Evolutionary conservation across 2,113 vertebrate genomes (phyloP).

Genomic region (Rhinolophus ferrumequinum): DNA sequence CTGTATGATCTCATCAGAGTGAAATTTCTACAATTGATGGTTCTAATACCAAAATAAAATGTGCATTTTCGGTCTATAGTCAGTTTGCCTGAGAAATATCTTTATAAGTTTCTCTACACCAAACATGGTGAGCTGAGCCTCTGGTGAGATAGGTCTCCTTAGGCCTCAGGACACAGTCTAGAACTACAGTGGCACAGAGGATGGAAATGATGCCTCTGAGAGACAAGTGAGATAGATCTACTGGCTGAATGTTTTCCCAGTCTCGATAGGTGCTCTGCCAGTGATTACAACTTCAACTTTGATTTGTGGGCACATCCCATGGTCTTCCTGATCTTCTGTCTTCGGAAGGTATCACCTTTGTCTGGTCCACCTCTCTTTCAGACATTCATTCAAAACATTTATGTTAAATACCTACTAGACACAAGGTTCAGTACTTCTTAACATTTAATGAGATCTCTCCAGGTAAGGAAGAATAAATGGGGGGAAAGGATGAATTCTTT

Average conservation of each 20-base stretch:
- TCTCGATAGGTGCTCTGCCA: background rate
- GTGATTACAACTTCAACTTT: background rate
- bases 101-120: background rate
- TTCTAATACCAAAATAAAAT: background rate
- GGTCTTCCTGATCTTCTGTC: background rate
- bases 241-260: background rate
- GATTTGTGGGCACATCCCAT: background rate
- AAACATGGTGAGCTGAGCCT: background rate
- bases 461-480: background rate
- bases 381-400: background rate
- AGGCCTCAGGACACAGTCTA: background rate
- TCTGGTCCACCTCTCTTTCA: background rate
- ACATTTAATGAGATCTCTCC: background rate
- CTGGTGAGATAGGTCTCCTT: background rate
- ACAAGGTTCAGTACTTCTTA: background rate
- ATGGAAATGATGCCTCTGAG: background rate
- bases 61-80: background rate
- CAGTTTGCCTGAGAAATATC: background rate
- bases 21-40: background rate
- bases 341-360: background rate
- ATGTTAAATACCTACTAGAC: background rate
- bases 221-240: background rate
- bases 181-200: background rate
- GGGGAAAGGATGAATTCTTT: no score
- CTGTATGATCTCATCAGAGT: background rate